phyloP scores from a whole-genome alignment of 1,140 invertebrate genomes.

The Ditylenchus dipsaci region DNA sequence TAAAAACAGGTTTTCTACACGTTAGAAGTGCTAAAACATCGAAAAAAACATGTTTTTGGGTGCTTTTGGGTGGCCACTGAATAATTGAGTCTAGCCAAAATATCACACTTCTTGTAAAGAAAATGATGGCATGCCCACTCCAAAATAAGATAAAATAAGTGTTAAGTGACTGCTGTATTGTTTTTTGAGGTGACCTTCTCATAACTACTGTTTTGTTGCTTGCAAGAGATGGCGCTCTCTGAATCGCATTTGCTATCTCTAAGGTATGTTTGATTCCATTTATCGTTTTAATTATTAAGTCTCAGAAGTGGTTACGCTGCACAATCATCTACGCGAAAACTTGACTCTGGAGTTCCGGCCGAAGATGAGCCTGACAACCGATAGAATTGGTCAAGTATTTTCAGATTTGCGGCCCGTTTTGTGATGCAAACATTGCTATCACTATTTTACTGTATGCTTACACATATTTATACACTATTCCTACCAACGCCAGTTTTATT shows the following conservation, averaged over 20 bases:
- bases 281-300: no score
- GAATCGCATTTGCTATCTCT: slow-evolving; percentile 40
- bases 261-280: no score
- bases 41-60: no score
- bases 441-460: slow-evolving; percentile 25
- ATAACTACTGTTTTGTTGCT: slow-evolving; percentile 33
- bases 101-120: no score
- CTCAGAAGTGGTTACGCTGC: slow-evolving; percentile 33
- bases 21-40: no score
- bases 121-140: no score
- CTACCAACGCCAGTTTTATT: neutral
- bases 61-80: no score
- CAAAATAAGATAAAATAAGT: neutral
- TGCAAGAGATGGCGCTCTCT: slow-evolving; percentile 39
- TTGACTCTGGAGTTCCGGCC: slow-evolving; percentile 21
- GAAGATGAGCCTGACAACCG: slow-evolving; percentile 17
- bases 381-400: slow-evolving; percentile 32
- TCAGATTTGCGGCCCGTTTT: slow-evolving; percentile 52
- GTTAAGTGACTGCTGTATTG: neutral
- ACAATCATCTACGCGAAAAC: slow-evolving; percentile 21
- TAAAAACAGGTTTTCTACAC: no score
- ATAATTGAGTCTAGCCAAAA: no score
- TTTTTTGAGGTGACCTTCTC: slow-evolving; percentile 40
- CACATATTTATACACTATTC: neutral
- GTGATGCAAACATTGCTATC: slow-evolving; percentile 35